These are phyloP conservation scores for Diachasmimorpha longicaudata DNA, from an alignment of 1,140 invertebrate genomes.

Conservation along the genomic window DNA sequence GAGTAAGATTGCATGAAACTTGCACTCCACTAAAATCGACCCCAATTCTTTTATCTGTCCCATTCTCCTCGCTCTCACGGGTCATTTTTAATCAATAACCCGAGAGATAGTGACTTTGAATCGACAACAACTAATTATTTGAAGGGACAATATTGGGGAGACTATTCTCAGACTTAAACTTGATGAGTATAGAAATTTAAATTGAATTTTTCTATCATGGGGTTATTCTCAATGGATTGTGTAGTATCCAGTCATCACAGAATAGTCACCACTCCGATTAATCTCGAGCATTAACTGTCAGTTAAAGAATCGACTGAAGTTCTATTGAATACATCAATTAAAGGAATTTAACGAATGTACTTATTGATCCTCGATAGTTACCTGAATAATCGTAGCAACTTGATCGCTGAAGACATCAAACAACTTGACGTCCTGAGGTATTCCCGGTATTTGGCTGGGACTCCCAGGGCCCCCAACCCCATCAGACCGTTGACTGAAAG, in stretches of 20 bases:
- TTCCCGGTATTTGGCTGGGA: slow-evolving; percentile 67
- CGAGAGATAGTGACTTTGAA: not conserved
- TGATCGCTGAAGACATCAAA: slow-evolving; percentile 99
- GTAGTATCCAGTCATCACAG: slow-evolving; percentile 50
- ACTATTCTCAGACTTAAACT: slow-evolving; percentile 59
- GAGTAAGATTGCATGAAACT: not conserved
- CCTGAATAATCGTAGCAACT: slow-evolving; percentile 93
- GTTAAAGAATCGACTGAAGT: no score
- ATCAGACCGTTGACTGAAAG: slow-evolving; percentile 79
- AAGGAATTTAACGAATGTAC: no score
- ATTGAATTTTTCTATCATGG: slow-evolving; percentile 34
- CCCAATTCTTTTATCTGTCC: not conserved
- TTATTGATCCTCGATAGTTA: slow-evolving; percentile 45
- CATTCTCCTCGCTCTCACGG: not conserved
- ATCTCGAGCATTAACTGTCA: no score
- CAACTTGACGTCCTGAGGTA: slow-evolving; percentile 87
- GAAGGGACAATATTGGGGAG: not conserved
- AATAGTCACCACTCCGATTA: not conserved
- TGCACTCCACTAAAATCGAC: not conserved
- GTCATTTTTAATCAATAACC: not conserved
- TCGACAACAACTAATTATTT: not conserved
- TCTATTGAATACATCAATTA: no score
- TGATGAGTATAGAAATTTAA: slow-evolving; percentile 46
- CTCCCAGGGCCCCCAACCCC: slow-evolving; percentile 61
- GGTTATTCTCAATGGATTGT: slow-evolving; percentile 32